These are phyloP conservation scores for Porites evermanni DNA, from an alignment of 92 coral and sea anemone genomes.

Conservation along the genomic window DNA sequence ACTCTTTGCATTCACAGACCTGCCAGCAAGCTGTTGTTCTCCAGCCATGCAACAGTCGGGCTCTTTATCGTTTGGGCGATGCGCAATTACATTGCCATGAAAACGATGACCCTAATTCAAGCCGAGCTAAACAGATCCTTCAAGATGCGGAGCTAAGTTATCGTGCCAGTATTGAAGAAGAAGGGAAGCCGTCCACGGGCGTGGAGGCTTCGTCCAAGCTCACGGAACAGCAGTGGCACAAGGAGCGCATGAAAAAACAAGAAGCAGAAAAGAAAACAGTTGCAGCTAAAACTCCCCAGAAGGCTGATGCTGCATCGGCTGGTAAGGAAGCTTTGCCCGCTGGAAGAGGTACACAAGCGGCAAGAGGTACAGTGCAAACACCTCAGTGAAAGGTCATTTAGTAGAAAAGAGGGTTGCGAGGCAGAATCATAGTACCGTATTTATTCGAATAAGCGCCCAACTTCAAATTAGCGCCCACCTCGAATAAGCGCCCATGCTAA, in stretches of 20 bases:
- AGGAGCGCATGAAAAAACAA: slow-evolving; percentile 70
- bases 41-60: slow-evolving; percentile 88
- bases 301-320: slow-evolving; percentile 28
- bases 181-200: slow-evolving; percentile 82
- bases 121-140: slow-evolving; percentile 56
- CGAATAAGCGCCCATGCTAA: too few species aligned
- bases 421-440: not conserved
- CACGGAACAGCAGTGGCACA: slow-evolving; percentile 89
- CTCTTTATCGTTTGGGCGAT: slow-evolving; percentile 89
- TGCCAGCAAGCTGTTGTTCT: slow-evolving; percentile 94
- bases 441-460: too few species aligned
- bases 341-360: slow-evolving; percentile 51
- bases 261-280: slow-evolving; percentile 61
- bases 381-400: not conserved
- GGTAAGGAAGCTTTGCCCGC: slow-evolving; percentile 47
- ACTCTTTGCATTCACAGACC: slow-evolving; percentile 56
- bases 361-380: slow-evolving; percentile 29
- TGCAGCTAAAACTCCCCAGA: slow-evolving; percentile 51
- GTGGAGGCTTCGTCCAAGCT: slow-evolving; percentile 70
- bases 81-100: slow-evolving; percentile 92
- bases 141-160: slow-evolving; percentile 92
- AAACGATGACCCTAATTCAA: slow-evolving; percentile 71
- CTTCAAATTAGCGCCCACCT: too few species aligned
- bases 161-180: slow-evolving; percentile 84
- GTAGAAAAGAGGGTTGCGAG: not conserved